phyloP scores from a whole-genome alignment of 2,888 invertebrate genomes.

The Andrena chrysosceles region DNA sequence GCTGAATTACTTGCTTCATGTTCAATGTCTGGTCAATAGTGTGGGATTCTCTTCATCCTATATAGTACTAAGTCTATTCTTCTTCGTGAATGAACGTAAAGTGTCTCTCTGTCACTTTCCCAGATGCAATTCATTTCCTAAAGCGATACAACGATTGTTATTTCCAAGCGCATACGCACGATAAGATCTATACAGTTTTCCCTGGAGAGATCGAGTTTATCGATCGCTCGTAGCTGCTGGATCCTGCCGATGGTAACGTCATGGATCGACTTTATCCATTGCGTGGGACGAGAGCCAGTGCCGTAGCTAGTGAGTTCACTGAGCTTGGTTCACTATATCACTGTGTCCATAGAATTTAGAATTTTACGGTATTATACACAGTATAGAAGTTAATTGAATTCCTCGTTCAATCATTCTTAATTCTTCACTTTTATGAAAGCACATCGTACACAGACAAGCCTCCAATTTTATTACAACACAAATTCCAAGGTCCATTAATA shows the following conservation, averaged over 20 bases:
- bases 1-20: no score
- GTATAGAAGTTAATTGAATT: no score
- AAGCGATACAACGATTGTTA: background rate
- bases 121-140: background rate
- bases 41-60: no score
- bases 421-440: no score
- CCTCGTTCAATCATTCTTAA: no score
- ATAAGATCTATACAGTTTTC: background rate
- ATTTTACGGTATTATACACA: background rate
- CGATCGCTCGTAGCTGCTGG: conserved; percentile 32
- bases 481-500: no score
- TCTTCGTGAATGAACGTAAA: background rate
- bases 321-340: no score
- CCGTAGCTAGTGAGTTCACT: conserved; percentile 1
- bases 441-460: no score
- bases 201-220: conserved; percentile 44
- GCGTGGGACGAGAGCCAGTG: conserved; percentile 5
- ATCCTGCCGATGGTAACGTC: conserved; percentile 54
- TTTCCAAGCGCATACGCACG: background rate
- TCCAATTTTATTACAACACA: no score
- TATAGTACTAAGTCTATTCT: no score
- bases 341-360: background rate
- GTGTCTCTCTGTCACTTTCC: background rate
- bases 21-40: no score
- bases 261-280: conserved; percentile 47